Conservation (phyloP, 2,888 invertebrate genomes). For the Noctua fimbriata region DNA sequence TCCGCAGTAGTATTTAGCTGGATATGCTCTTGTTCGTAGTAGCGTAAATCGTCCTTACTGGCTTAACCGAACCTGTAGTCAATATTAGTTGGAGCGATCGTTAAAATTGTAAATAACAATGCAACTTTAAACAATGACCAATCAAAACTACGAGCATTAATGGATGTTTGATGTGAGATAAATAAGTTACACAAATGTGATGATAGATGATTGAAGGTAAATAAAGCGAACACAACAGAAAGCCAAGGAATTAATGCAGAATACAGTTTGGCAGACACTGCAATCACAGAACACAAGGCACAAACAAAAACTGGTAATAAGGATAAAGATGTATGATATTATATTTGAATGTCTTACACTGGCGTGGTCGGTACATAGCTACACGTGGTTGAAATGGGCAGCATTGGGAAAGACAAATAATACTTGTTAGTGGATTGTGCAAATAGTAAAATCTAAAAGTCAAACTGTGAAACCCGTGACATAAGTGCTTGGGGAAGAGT, state of each 20-base stretch:
- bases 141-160: conserved; percentile 44
- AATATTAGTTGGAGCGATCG: not conserved
- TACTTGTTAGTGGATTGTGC: conserved; percentile 81
- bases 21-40: not conserved
- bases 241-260: conserved; percentile 60
- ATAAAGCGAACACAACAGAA: conserved; percentile 64
- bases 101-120: not conserved
- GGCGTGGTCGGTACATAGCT: conserved; percentile 91
- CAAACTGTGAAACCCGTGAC: conserved; percentile 55
- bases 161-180: conserved; percentile 50
- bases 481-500: conserved; percentile 58
- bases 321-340: conserved; percentile 61
- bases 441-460: conserved; percentile 62
- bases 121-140: conserved; percentile 51
- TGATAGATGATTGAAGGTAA: conserved; percentile 56
- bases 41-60: not conserved
- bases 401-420: conserved; percentile 85
- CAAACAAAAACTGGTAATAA: conserved; percentile 60
- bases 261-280: conserved; percentile 57
- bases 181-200: conserved; percentile 45
- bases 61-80: not conserved
- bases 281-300: conserved; percentile 66
- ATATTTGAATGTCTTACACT: conserved; percentile 90
- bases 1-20: not conserved
- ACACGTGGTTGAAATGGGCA: conserved; percentile 86